Conservation (phyloP, 2,888 invertebrate genomes). For the Heteropelma amictum region DNA sequence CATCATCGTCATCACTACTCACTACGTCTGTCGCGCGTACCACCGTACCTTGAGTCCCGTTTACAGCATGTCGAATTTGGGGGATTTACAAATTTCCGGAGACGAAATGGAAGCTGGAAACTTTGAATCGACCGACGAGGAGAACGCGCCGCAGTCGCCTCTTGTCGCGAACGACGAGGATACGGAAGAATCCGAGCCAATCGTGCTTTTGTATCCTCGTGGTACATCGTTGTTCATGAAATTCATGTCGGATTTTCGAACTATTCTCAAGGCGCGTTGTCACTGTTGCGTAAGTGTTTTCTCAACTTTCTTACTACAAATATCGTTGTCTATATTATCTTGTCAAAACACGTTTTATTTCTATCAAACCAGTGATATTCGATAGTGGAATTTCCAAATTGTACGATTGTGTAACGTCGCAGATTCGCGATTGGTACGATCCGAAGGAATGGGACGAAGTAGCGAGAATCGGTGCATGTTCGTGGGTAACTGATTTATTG, state of each 20-base stretch:
- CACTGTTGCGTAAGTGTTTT: slow-evolving; percentile 61
- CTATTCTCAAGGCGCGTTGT: slow-evolving; percentile 59
- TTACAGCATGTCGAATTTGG: slow-evolving; percentile 48
- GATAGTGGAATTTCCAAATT: not conserved
- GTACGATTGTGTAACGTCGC: no score
- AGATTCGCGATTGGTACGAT: slow-evolving; percentile 71
- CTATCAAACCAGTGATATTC: not conserved
- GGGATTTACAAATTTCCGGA: slow-evolving; percentile 28
- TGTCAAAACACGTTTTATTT: no score
- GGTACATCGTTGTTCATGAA: slow-evolving; percentile 61
- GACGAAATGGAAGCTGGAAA: slow-evolving; percentile 35
- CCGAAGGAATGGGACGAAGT: slow-evolving; percentile 66
- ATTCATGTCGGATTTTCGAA: slow-evolving; percentile 63
- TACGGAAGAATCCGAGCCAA: slow-evolving; percentile 51
- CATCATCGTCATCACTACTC: slow-evolving; percentile 21
- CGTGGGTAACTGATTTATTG: slow-evolving; percentile 67
- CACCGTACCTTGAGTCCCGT: slow-evolving; percentile 2
- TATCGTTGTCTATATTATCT: no score
- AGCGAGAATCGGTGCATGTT: slow-evolving; percentile 64
- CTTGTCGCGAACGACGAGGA: not conserved
- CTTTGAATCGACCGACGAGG: slow-evolving; percentile 53
- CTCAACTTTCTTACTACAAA: not conserved
- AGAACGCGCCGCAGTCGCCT: slow-evolving; percentile 25
- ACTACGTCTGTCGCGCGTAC: slow-evolving; percentile 39
- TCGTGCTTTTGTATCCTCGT: slow-evolving; percentile 64